Conservation (phyloP, 1,140 invertebrate species). For the Saccostrea cuccullata region DNA sequence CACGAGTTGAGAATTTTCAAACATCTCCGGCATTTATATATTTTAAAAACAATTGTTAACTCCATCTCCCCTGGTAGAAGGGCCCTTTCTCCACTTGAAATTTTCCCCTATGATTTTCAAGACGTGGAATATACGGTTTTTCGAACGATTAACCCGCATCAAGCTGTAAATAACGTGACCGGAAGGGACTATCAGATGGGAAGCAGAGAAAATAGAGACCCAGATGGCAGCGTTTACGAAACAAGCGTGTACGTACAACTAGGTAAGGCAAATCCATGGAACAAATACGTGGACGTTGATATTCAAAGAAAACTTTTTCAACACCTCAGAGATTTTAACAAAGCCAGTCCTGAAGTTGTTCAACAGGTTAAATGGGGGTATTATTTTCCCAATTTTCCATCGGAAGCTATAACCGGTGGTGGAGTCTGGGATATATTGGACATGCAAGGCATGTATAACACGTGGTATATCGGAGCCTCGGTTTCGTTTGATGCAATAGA, state of each 20-base stretch:
- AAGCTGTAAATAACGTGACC: not conserved
- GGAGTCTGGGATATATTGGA: constrained; percentile 47
- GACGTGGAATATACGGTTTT: constrained; percentile 18
- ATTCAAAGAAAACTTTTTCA: constrained; percentile 20
- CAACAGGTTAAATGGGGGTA: constrained; percentile 7
- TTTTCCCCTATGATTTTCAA: not conserved
- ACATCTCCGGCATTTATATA: not conserved
- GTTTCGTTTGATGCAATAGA: constrained; percentile 46
- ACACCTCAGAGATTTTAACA: not conserved
- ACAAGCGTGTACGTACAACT: constrained; percentile 39
- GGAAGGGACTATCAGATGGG: not conserved
- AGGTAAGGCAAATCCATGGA: not conserved
- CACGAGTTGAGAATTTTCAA: constrained; percentile 16
- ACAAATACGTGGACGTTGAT: not conserved
- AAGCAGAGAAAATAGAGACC: not conserved
- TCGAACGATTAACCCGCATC: not conserved
- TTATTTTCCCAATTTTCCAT: constrained; percentile 39
- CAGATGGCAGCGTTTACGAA: not conserved
- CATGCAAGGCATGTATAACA: constrained; percentile 35
- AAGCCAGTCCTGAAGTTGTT: not conserved
- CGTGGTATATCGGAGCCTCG: constrained; percentile 44
- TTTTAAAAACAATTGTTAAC: constrained; percentile 2
- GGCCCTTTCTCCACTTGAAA: not conserved
- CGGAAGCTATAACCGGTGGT: constrained; percentile 18
- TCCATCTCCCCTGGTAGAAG: not conserved